Evolutionary conservation across 2,113 vertebrate genomes (phyloP), one percentile per base, ranked within the genome.

Genomic region (Albula goreensis): DNA sequence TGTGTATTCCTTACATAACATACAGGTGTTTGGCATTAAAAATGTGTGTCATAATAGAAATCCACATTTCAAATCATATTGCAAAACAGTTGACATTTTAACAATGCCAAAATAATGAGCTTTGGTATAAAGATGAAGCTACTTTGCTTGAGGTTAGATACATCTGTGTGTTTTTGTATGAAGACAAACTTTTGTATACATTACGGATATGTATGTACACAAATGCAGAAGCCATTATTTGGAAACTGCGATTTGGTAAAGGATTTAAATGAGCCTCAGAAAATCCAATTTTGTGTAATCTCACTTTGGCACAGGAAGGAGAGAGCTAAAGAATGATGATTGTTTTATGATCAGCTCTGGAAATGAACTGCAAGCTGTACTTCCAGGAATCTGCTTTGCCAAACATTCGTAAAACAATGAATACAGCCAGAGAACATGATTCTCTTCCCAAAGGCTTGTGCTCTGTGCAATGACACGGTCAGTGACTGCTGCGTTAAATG

Each of bases 1-100:
- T 91, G 90, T 86, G 94, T 93, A 95, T 94, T 94, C 93, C 95
- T 95, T 95, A 95, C 92, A 95, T 90, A 95, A 94, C 93, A 90
- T 95, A 95, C 93, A 95, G 53, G 87, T 89, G 92, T 92, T 90
- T 85, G 90, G 92, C 82, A 85, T 88, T 66, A 87, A 88, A 92
- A 92, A 91, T 82, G 90, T 19, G 86, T 88, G 85, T 41, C 12
- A 79, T 31, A 86, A 90, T 89, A 25, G 87, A 88, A 88, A 85
- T 56, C 3, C 49, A 81, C 81, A 86, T 88, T 52, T 86, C 85
- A 6, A 63, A 88, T 25, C 84, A 91, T 87, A 89, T 78, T 81
- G 89, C 83, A 86, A 87, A 90, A 86, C 53, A 91, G 94, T 92
- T 92, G 95, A 93, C 93, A 93, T 86, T 91, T 87, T 83, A 89